phyloP scores from a whole-genome alignment of 2,113 vertebrate genomes.

The Engraulis encrasicolus region DNA sequence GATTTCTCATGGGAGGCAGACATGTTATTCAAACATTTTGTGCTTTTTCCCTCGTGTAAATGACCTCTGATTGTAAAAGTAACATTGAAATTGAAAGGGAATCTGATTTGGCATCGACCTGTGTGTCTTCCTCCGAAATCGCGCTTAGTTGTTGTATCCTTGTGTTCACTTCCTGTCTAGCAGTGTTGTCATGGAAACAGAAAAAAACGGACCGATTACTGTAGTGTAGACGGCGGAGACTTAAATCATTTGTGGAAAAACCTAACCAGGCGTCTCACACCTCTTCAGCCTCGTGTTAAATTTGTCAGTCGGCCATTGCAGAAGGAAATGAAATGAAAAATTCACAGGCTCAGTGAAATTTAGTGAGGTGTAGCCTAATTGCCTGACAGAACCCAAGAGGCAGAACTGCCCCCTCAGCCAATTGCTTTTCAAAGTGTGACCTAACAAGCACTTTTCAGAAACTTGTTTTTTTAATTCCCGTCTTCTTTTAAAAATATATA shows the following conservation, averaged over 20 bases:
- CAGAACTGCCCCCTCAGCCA: neutral
- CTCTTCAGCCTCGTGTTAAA: neutral
- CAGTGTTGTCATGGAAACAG: conserved; percentile 21
- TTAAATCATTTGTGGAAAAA: neutral
- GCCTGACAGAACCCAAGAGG: neutral
- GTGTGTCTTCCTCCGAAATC: neutral
- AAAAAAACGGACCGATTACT: neutral
- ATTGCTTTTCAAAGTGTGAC: neutral
- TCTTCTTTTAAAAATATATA: too few species aligned
- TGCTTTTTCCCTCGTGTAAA: neutral
- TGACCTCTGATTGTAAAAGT: neutral
- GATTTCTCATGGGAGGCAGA: neutral
- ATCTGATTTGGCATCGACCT: neutral
- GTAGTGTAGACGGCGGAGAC: neutral
- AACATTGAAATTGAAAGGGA: neutral
- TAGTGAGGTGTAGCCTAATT: neutral
- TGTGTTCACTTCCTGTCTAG: neutral
- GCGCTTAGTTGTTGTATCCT: neutral
- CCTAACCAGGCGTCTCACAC: neutral
- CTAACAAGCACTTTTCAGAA: conserved; percentile 3
- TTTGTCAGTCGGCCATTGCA: neutral
- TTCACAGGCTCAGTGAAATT: neutral
- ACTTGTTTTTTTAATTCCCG: neutral
- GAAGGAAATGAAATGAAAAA: neutral
- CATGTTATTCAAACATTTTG: neutral